Conservation (phyloP, 2,797 vertebrate genomes). For the Cuculus canorus region DNA sequence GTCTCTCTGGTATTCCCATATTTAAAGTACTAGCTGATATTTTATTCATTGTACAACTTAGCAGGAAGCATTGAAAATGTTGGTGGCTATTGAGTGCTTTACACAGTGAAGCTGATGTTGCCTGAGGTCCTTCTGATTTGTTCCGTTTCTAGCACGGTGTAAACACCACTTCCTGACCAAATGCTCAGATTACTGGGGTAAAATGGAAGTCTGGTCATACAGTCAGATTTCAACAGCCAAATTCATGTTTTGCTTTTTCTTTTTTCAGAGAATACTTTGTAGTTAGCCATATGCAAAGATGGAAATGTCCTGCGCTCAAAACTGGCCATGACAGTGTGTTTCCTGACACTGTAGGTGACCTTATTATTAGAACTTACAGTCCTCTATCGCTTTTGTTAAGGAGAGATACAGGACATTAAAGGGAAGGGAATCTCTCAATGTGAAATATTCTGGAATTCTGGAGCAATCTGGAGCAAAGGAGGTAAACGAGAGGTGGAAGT, state of each 20-base stretch:
- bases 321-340: not conserved
- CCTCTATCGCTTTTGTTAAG: not conserved
- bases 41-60: not conserved
- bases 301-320: not conserved
- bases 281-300: not conserved
- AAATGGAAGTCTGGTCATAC: not conserved
- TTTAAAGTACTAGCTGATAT: not conserved
- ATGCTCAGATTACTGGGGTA: not conserved
- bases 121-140: not conserved
- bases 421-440: not conserved
- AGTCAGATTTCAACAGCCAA: not conserved
- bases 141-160: not conserved
- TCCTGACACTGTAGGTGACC: not conserved
- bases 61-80: not conserved
- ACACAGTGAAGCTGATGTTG: not conserved
- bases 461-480: not conserved
- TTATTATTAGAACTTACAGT: not conserved
- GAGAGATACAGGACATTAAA: not conserved
- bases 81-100: not conserved
- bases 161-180: not conserved
- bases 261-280: not conserved
- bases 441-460: not conserved
- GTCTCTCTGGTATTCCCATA: not conserved
- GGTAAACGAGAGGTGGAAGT: not conserved
- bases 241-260: not conserved